A percentile compares a stretch with the other conserved stretches of the same genome.
Evolutionary conservation across 2,797 vertebrate species (phyloP).

Genomic region (Champsocephalus esox): DNA sequence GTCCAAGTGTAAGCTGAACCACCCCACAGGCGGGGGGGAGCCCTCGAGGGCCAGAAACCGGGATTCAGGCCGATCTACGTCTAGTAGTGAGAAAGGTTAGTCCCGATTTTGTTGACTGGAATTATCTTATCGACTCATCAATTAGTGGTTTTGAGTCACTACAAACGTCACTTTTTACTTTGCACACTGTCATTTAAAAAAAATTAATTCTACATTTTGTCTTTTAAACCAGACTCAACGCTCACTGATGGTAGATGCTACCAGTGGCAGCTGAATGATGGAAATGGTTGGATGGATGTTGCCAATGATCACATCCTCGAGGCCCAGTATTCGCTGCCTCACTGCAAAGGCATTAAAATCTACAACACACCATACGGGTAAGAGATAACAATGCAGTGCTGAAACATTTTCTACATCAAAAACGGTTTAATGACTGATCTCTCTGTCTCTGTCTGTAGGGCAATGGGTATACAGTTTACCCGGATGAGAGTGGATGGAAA

Average conservation of each 20-base stretch:
- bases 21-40: slow-evolving; percentile 13
- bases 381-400: neutral
- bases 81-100: slow-evolving; percentile 14
- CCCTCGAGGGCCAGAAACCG: neutral
- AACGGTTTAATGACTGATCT: neutral
- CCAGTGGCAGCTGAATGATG: slow-evolving; percentile 79
- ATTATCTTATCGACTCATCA: no score
- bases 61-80: neutral
- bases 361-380: slow-evolving; percentile 81
- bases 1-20: slow-evolving; percentile 63
- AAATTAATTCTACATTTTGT: no score
- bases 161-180: neutral
- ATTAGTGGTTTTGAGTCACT: neutral
- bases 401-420: neutral
- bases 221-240: slow-evolving; percentile 44
- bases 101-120: neutral
- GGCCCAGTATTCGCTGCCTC: slow-evolving; percentile 79
- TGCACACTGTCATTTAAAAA: no score
- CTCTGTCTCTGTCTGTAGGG: slow-evolving; percentile 49
- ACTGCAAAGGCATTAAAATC: slow-evolving; percentile 75
- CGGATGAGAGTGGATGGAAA: slow-evolving; percentile 72
- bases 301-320: slow-evolving; percentile 80
- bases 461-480: slow-evolving; percentile 72
- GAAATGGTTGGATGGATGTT: slow-evolving; percentile 70
- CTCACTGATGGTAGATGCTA: slow-evolving; percentile 56